Evolutionary conservation across 2,113 vertebrate genomes (phyloP).

Genomic region (Psilopogon haemacephalus): DNA sequence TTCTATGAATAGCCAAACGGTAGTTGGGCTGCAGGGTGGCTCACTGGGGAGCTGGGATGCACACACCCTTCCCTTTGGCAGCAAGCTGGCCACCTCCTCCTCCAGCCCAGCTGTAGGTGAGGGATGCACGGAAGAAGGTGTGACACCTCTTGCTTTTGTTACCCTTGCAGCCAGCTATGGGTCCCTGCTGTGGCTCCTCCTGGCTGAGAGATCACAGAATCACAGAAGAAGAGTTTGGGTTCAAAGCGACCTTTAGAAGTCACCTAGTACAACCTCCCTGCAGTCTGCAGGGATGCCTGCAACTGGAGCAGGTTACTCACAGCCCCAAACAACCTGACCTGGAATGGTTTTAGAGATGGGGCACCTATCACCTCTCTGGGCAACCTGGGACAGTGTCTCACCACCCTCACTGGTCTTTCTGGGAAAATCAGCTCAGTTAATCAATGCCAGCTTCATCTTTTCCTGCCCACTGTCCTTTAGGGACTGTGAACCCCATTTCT

Average conservation of each 20-base stretch:
- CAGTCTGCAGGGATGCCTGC: too few species aligned
- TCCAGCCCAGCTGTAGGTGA: conserved; percentile 48
- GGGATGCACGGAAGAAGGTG: conserved; percentile 39
- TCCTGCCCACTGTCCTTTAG: background rate
- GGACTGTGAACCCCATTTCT: background rate
- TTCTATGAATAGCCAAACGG: conserved; percentile 35
- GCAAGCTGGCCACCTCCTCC: background rate
- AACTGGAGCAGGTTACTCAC: too few species aligned
- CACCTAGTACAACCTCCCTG: too few species aligned
- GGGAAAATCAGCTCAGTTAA: background rate
- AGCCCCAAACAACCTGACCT: too few species aligned
- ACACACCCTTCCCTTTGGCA: background rate
- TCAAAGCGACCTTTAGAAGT: too few species aligned
- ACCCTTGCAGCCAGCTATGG: background rate
- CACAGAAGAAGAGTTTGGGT: too few species aligned
- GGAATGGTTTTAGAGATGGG: too few species aligned
- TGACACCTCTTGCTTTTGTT: background rate
- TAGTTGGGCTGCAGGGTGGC: conserved; percentile 23
- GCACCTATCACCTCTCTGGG: too few species aligned
- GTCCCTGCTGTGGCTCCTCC: background rate
- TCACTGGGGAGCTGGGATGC: background rate
- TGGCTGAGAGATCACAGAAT: background rate
- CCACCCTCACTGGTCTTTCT: background rate
- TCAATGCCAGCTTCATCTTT: background rate
- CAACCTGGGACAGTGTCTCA: too few species aligned